phyloP scores from a whole-genome alignment of 2,113 vertebrate species.

The Osmerus eperlanus region DNA sequence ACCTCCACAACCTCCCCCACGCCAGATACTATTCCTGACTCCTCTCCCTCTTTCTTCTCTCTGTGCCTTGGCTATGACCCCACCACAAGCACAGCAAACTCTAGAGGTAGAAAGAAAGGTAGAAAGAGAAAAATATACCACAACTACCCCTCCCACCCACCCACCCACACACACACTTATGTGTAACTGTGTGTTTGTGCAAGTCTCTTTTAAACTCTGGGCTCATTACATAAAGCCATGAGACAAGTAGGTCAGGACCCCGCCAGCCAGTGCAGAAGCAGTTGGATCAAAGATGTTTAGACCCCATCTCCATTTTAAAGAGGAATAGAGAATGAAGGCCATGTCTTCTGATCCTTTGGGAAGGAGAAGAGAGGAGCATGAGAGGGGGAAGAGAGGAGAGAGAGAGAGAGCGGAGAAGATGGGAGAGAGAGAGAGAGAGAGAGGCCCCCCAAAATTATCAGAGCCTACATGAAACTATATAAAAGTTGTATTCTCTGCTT shows the following conservation, averaged over 20 bases:
- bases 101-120: conserved; percentile 7
- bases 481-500: conserved; percentile 6
- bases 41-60: conserved; percentile 6
- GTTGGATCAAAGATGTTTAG: conserved; percentile 49
- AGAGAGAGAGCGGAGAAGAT: background rate
- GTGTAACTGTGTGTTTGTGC: background rate
- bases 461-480: background rate
- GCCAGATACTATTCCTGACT: conserved; percentile 4
- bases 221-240: conserved; percentile 31
- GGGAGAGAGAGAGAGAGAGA: background rate
- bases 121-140: background rate
- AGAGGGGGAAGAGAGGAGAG: background rate
- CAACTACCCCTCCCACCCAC: background rate
- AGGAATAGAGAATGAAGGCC: conserved; percentile 54
- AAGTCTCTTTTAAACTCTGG: conserved; percentile 10
- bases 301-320: conserved; percentile 43
- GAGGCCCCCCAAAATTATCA: conserved; percentile 32
- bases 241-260: conserved; percentile 39
- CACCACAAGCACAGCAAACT: conserved; percentile 12
- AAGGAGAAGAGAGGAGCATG: background rate
- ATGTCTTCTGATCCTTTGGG: conserved; percentile 44
- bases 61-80: conserved; percentile 30
- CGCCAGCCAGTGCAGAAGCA: conserved; percentile 26
- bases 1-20: conserved; percentile 3
- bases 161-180: too few species aligned